These are phyloP conservation scores for Prunella strophiata DNA, from an alignment of 2,797 vertebrate genomes.

Conservation along the genomic window DNA sequence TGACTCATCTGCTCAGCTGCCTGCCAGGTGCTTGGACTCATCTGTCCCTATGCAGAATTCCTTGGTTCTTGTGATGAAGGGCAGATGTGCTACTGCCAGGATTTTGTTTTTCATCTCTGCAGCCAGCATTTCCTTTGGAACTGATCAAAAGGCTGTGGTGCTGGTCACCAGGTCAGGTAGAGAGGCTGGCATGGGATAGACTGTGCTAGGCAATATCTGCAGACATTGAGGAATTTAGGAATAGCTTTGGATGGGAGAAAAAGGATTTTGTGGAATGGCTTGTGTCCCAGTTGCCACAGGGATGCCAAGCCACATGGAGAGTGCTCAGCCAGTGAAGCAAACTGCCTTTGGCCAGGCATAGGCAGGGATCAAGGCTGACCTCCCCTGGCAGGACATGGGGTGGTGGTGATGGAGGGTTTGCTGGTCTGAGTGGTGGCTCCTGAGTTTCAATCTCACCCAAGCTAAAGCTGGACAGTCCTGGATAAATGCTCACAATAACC, in stretches of 20 bases:
- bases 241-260: background rate
- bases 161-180: background rate
- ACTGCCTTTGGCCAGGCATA: background rate
- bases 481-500: background rate
- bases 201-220: background rate
- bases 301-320: background rate
- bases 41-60: background rate
- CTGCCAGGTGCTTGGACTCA: background rate
- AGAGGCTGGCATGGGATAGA: background rate
- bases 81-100: background rate
- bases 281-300: background rate
- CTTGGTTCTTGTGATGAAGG: background rate
- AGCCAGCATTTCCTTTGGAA: background rate
- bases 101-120: background rate
- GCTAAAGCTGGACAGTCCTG: background rate
- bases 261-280: background rate
- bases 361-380: background rate
- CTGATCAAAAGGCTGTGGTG: background rate
- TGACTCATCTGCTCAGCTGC: conserved; percentile 6
- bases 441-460: background rate
- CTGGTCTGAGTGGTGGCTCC: background rate
- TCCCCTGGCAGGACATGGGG: background rate
- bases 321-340: background rate
- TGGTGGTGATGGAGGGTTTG: background rate
- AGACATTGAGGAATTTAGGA: background rate